Evolutionary conservation across 1,140 invertebrate species (phyloP).

Genomic region (Paramacrobiotus metropolitanus): DNA sequence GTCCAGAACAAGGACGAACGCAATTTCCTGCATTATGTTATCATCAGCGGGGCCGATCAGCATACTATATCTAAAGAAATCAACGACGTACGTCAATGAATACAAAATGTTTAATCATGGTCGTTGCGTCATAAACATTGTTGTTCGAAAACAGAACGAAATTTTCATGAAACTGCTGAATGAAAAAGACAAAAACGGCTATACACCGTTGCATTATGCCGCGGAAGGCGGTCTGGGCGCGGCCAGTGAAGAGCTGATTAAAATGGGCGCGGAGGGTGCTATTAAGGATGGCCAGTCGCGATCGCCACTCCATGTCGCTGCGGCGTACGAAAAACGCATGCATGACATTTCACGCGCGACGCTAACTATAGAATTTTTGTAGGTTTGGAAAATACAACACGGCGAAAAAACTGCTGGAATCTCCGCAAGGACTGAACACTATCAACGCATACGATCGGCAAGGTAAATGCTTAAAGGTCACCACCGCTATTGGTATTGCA

Average conservation of each 20-base stretch:
- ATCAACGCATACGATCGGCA: neutral
- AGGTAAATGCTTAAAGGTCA: neutral
- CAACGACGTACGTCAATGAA: neutral
- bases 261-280: neutral
- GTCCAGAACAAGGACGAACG: neutral
- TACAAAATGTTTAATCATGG: neutral
- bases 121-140: neutral
- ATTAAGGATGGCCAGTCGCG: neutral
- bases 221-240: neutral
- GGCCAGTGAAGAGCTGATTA: no score
- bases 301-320: neutral
- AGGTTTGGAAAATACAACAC: neutral
- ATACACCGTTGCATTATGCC: neutral
- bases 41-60: neutral
- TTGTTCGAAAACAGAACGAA: neutral
- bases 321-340: no score
- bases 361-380: no score
- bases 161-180: neutral
- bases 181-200: neutral
- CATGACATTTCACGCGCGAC: no score
- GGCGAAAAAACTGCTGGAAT: neutral
- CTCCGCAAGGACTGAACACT: neutral
- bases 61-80: neutral
- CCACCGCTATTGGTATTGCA: neutral
- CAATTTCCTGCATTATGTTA: neutral